Evolutionary conservation across 1,140 invertebrate species (phyloP), one percentile per base, ranked within the genome.

Genomic region (Drosophila sp.): DNA sequence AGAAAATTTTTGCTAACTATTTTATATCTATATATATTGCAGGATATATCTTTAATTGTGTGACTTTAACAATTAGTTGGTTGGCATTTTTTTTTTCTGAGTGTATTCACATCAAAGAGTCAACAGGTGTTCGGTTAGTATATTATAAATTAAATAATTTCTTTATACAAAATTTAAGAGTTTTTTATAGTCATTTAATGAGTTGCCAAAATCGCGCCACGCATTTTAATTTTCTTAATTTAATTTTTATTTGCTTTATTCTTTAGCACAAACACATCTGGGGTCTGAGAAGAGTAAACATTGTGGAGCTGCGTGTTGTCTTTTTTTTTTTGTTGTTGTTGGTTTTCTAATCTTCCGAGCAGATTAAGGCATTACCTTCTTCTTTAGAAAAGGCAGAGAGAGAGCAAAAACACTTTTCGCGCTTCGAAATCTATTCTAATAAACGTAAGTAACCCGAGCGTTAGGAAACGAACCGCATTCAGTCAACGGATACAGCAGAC

Each of bases 401-500:
- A 44, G 23, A 40, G 40, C 60, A 40, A 70, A 32, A 72, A 44
- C 44, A 38, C 66, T 68, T 72, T 77, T 58, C 67, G 68, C 80
- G 80, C 67, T 57, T 60, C 57, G 57, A 35, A 60, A 47, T 40
- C 10, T 17, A 50, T 27, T 50, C 25, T 27, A 27, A 50, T 50
- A 17, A 50, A 50, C 23, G 44, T 63, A 56, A 41, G 47, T 29
- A 44, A 69, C 50, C 44, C 44, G 50, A 54, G 35, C 38, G 41
- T 17, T 54, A 44, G 44, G 63, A 58, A 63, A 54, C 58, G 68
- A 87, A 87, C 83, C 83, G 83, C 72, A 77, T 76, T 70, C 79
- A 79, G 50, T 65, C 70, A 69, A 62, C 83, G 75, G 50, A 60
- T 79, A 72, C 33, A 76, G 79, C 79, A 72, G 83, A 85, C 83